Conservation (phyloP, 2,888 invertebrate genomes). For the Sinopyrophorus schimmeli region DNA sequence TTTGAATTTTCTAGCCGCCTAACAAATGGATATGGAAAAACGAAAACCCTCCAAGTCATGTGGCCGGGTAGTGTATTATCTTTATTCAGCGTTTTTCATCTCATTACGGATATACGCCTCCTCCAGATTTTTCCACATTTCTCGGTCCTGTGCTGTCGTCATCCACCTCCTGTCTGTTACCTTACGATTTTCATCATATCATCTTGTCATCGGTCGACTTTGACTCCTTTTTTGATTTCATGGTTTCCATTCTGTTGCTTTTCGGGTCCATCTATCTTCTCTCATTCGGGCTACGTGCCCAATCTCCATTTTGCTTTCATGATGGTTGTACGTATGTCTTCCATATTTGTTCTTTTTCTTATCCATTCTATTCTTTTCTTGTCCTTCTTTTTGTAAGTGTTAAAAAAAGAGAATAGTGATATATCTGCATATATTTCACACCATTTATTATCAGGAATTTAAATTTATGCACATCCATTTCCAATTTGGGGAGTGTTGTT, state of each 20-base stretch:
- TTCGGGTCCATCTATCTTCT: slow-evolving; percentile 25
- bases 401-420: too few relatives aligned
- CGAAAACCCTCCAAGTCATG: too few relatives aligned
- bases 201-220: slow-evolving; percentile 13
- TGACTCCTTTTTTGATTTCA: slow-evolving; percentile 24
- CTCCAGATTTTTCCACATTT: not conserved
- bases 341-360: too few relatives aligned
- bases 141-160: slow-evolving; percentile 2
- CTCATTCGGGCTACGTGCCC: slow-evolving; percentile 23
- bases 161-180: slow-evolving; percentile 5
- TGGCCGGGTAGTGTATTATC: too few relatives aligned
- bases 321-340: not conserved
- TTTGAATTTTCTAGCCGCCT: too few relatives aligned
- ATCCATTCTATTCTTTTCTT: too few relatives aligned
- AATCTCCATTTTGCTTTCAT: slow-evolving; percentile 22
- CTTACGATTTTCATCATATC: slow-evolving; percentile 18
- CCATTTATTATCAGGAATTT: too few relatives aligned
- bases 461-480: too few relatives aligned
- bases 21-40: too few relatives aligned
- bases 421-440: too few relatives aligned
- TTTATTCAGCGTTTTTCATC: slow-evolving; percentile 1
- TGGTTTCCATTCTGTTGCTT: slow-evolving; percentile 23
- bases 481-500: too few relatives aligned
- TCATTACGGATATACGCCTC: slow-evolving; percentile 1
- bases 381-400: too few relatives aligned